Base-by-base conservation (phyloP, 2,888 invertebrate species). In the Punctoribates punctum region DNA sequence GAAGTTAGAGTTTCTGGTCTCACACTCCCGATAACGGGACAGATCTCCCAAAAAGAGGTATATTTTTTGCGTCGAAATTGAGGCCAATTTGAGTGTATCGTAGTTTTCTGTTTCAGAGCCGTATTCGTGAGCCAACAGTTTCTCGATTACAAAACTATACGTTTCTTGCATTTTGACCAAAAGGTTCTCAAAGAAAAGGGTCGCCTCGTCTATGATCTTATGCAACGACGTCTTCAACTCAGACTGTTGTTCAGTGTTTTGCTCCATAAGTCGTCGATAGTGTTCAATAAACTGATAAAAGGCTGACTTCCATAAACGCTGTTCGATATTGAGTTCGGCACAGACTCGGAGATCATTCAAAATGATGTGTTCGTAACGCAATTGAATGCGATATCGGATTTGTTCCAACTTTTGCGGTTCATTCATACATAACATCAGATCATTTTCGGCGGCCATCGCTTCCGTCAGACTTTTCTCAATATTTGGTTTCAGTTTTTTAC, bases 31-130 rank as follows among this genome's bases (percentile, higher is more conserved):
- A 85, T 98, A 98, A 77, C 97, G 88, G 17, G 92, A 91, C 81
- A 98, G 87, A 85, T 98, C 97, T 0, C 98, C 98, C 81, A 97
- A 87, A 82, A 90, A 94, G 73, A 97, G 88, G 81, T 91, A 90
- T 79, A 94, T 86, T 81, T 96, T 93, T 84, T 97, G 96, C 3
- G 90, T 90, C 77, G 92, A 91, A 80, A 94, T 88, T 83, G 94
- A 87, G 62, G 78, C 77, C 34, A 78, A 51, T 42, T 78, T 75
- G n/a, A 79, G 27, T 6, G 65, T 46, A 34, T 78, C 78, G 51
- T 75, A 77, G 15, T 77, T 17, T 54, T 74, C 77, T 67, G 75
- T 51, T 29, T 77, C 73, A 48, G 67, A 73, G 11, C 78, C 75
- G 54, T 77, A 73, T 76, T 83, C 87, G 17, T 78, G 77, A 60